Conservation (phyloP, 2,888 invertebrate genomes). For the Dasypolia templi region DNA sequence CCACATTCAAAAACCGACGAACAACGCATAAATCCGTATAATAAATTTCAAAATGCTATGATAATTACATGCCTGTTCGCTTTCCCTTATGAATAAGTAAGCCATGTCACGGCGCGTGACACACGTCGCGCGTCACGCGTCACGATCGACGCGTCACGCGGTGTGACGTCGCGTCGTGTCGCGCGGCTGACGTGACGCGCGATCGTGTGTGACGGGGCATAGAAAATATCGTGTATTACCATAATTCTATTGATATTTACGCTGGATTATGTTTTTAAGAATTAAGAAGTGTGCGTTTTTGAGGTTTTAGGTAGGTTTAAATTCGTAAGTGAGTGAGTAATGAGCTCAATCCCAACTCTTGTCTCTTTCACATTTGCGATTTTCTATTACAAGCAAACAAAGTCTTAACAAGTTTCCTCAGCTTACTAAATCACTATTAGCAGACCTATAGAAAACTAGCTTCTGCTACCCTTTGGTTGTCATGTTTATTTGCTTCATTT, state of each 20-base stretch:
- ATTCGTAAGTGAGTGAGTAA: not conserved
- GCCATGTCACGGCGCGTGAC: constrained; percentile 68
- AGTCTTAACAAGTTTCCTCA: too few relatives aligned
- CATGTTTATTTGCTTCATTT: not conserved
- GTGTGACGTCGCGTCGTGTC: constrained; percentile 67
- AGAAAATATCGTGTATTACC: constrained; percentile 65
- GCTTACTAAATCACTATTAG: not conserved
- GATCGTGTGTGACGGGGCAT: constrained; percentile 67
- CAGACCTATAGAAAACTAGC: not conserved
- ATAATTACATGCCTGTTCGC: constrained; percentile 71
- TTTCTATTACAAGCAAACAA: too few relatives aligned
- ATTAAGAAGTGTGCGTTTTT: constrained; percentile 9
- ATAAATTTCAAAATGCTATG: constrained; percentile 69
- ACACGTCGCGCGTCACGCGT: constrained; percentile 66
- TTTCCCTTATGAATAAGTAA: constrained; percentile 75
- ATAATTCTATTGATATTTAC: constrained; percentile 59
- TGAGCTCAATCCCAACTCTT: not conserved
- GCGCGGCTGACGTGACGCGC: constrained; percentile 67
- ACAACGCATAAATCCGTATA: constrained; percentile 63
- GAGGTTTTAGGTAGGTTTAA: not conserved
- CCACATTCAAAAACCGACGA: constrained; percentile 56
- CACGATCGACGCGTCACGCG: constrained; percentile 71
- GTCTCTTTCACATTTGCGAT: too few relatives aligned
- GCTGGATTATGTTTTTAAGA: constrained; percentile 27
- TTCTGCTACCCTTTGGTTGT: not conserved